These are phyloP conservation scores for Leptopilina myrica DNA, from an alignment of 2,888 invertebrate genomes.

Conservation along the genomic window DNA sequence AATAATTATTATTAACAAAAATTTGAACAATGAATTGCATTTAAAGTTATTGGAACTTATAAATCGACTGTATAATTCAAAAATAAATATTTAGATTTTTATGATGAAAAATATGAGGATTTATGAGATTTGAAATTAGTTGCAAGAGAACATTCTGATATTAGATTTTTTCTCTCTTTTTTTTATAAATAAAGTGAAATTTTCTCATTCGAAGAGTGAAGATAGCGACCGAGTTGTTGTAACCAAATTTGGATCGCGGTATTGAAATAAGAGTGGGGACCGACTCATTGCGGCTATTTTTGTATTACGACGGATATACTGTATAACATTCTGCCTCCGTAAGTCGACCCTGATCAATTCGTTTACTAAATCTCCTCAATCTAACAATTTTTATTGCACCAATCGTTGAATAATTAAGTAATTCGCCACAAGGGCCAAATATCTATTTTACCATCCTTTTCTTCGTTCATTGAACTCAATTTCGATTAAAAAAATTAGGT, in stretches of 20 bases:
- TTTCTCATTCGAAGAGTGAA: slow-evolving; percentile 26
- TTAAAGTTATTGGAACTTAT: no score
- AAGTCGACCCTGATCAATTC: slow-evolving; percentile 48
- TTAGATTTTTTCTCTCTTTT: neutral
- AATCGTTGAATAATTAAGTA: slow-evolving; percentile 20
- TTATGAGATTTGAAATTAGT: neutral
- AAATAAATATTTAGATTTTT: neutral
- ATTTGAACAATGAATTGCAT: no score
- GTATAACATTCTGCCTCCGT: slow-evolving; percentile 58
- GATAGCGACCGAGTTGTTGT: slow-evolving; percentile 72
- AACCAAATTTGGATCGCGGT: slow-evolving; percentile 80
- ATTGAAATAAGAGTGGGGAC: slow-evolving; percentile 74
- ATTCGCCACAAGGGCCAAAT: no score
- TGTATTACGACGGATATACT: slow-evolving; percentile 71
- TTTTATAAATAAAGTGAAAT: slow-evolving; percentile 5
- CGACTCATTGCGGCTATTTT: slow-evolving; percentile 75
- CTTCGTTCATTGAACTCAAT: no score
- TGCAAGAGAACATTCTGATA: neutral
- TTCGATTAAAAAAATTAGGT: neutral
- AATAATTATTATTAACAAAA: no score
- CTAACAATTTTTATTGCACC: neutral
- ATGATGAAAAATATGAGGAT: no score
- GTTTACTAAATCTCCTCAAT: slow-evolving; percentile 34
- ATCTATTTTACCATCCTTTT: no score
- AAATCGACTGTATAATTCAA: neutral